Percentiles rank a stretch among this genome's conserved stretches.
These are phyloP conservation scores for Oscheius sp. DNA, from an alignment of 2,888 invertebrate genomes.

Conservation along the genomic window DNA sequence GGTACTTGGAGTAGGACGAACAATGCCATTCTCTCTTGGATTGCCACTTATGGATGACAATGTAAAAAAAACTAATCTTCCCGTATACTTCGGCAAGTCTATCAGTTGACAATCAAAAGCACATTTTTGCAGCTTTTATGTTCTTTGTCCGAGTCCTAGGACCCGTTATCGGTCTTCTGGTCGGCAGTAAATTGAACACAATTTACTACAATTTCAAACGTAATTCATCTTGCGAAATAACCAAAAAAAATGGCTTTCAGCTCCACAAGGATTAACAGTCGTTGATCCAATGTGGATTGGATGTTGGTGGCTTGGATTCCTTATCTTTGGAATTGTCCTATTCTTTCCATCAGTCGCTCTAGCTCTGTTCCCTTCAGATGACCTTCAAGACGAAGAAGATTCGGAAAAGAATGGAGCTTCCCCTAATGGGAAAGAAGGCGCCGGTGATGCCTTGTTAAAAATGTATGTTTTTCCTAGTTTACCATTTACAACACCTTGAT, in stretches of 20 bases:
- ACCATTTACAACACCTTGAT: background rate
- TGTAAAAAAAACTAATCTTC: slow-evolving; percentile 67
- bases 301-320: slow-evolving; percentile 72
- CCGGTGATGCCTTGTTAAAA: slow-evolving; percentile 5
- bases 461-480: background rate
- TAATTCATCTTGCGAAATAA: slow-evolving; percentile 35
- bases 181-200: slow-evolving; percentile 66
- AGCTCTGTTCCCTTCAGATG: slow-evolving; percentile 69
- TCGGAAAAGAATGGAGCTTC: background rate
- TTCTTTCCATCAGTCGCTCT: slow-evolving; percentile 68
- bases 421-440: slow-evolving; percentile 10
- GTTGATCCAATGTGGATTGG: slow-evolving; percentile 73
- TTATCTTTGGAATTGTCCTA: slow-evolving; percentile 53
- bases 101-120: background rate
- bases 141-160: slow-evolving; percentile 70
- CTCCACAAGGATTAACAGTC: slow-evolving; percentile 68
- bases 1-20: slow-evolving; percentile 68
- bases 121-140: slow-evolving; percentile 64
- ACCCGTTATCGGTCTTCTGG: slow-evolving; percentile 67
- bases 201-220: slow-evolving; percentile 66
- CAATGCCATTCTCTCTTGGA: slow-evolving; percentile 70
- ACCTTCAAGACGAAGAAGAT: slow-evolving; percentile 38
- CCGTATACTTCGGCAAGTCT: slow-evolving; percentile 67
- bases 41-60: slow-evolving; percentile 70
- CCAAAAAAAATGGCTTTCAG: slow-evolving; percentile 48